Percentiles rank a stretch among this genome's conserved stretches.
phyloP scores from a whole-genome alignment of 2,797 vertebrate genomes.

The Acestrorhynchus altus region DNA sequence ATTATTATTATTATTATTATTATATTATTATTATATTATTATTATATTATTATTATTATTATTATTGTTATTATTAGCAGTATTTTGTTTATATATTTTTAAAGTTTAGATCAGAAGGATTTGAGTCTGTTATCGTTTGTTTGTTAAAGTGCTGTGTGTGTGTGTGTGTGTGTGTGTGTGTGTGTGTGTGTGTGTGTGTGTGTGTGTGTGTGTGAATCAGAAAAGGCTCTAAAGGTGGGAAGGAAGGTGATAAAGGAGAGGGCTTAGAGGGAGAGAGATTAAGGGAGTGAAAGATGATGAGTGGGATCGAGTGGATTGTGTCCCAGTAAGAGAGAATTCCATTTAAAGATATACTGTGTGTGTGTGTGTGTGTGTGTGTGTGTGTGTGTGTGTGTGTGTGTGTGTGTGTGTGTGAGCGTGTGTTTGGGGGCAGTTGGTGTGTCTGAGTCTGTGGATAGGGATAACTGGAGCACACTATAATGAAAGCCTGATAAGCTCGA shows the following conservation, averaged over 20 bases:
- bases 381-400: conserved; percentile 25
- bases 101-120: too few species aligned
- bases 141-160: background rate
- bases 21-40: too few species aligned
- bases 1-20: too few species aligned
- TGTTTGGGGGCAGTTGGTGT: conserved; percentile 11
- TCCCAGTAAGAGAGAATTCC: conserved; percentile 71
- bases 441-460: conserved; percentile 51
- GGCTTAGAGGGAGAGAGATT: conserved; percentile 59
- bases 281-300: conserved; percentile 73
- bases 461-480: conserved; percentile 25
- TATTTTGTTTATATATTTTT: too few species aligned
- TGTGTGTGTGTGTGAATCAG: conserved; percentile 8
- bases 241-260: conserved; percentile 55
- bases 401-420: conserved; percentile 22
- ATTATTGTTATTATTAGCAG: too few species aligned
- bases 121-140: background rate
- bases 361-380: conserved; percentile 20
- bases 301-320: conserved; percentile 70
- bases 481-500: conserved; percentile 27
- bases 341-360: conserved; percentile 29
- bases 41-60: too few species aligned
- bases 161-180: conserved; percentile 23
- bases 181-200: background rate
- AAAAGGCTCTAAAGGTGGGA: background rate